Conservation (phyloP, 1,140 invertebrate species). For the Anadara kagoshimensis region DNA sequence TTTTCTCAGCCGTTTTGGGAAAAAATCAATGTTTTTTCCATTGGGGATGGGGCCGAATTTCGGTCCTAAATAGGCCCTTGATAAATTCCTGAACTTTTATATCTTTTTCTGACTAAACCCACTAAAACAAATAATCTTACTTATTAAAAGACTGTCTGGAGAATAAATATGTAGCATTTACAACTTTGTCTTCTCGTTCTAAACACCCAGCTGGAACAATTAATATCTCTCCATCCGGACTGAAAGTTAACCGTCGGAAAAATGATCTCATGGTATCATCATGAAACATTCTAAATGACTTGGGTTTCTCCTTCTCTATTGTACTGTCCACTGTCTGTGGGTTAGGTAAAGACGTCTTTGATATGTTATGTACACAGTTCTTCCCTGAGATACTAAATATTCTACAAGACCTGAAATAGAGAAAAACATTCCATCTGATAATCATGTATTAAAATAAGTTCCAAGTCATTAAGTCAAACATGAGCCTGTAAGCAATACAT, state of each 20-base stretch:
- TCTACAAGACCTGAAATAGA: constrained; percentile 79
- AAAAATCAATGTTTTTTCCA: too few species aligned
- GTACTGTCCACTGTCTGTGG: constrained; percentile 23
- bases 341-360: constrained; percentile 78
- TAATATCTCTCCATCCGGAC: constrained; percentile 90
- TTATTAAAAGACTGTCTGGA: constrained; percentile 82
- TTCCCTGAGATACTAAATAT: constrained; percentile 83
- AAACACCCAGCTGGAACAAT: constrained; percentile 81
- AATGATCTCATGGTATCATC: constrained; percentile 97
- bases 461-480: too few species aligned
- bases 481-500: too few species aligned
- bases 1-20: too few species aligned
- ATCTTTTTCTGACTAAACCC: too few species aligned
- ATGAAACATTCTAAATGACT: constrained; percentile 82
- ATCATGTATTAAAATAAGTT: too few species aligned
- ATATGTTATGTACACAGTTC: constrained; percentile 82
- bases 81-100: too few species aligned
- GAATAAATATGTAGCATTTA: constrained; percentile 87
- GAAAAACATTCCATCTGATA: too few species aligned
- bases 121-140: too few species aligned
- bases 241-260: constrained; percentile 90
- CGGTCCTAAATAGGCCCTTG: too few species aligned
- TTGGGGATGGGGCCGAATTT: too few species aligned
- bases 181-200: constrained; percentile 70
- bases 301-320: constrained; percentile 55